These are phyloP conservation scores for Cyanoramphus novaezelandiae DNA, from an alignment of 2,113 vertebrate species.

Conservation along the genomic window DNA sequence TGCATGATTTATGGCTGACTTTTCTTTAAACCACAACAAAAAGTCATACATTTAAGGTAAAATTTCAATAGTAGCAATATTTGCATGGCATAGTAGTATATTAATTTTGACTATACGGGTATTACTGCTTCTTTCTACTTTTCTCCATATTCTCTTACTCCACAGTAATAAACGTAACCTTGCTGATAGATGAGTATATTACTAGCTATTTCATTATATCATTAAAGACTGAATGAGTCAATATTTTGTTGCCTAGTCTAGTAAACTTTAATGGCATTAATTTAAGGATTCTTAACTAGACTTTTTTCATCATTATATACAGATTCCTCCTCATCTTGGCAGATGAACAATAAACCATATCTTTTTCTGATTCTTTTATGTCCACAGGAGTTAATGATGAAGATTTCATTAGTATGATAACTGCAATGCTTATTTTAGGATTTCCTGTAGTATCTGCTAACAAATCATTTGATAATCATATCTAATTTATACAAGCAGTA, in stretches of 20 bases:
- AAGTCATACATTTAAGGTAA: neutral
- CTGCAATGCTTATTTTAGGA: neutral
- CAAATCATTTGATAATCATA: neutral
- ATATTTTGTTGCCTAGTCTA: neutral
- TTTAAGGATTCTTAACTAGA: neutral
- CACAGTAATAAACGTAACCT: neutral
- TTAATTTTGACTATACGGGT: neutral
- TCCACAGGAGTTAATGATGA: neutral
- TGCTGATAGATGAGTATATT: neutral
- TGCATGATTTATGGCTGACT: too few species aligned
- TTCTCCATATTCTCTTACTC: neutral
- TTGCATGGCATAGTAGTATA: neutral
- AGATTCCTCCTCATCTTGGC: neutral
- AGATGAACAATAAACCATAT: neutral
- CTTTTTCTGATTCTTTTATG: neutral
- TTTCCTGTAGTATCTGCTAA: neutral
- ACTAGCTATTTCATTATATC: neutral
- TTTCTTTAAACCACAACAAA: too few species aligned
- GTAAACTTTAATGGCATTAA: neutral
- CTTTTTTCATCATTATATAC: neutral
- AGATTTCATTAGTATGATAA: neutral
- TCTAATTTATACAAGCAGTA: neutral
- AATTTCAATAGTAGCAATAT: neutral
- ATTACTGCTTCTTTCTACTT: neutral
- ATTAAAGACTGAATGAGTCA: neutral